phyloP scores from a whole-genome alignment of 2,888 invertebrate genomes.

The Lissocephala sabroskyi region DNA sequence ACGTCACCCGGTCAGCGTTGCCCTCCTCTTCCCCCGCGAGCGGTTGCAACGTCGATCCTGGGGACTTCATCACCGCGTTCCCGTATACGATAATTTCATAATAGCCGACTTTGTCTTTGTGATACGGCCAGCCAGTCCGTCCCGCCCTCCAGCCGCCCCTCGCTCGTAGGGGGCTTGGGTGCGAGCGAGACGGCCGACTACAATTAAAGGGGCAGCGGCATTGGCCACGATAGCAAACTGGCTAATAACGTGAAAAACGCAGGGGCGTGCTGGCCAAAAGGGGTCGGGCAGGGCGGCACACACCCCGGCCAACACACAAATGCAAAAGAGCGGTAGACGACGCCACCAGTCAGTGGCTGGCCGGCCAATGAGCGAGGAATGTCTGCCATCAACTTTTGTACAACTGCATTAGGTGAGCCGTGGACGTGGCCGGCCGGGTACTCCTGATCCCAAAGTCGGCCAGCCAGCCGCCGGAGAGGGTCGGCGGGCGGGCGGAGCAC shows the following conservation, averaged over 20 bases:
- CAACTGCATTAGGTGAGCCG: constrained; percentile 63
- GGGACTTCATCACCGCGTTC: no score
- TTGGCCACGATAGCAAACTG: constrained; percentile 5
- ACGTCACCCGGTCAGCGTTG: constrained; percentile 37
- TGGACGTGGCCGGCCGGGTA: not conserved
- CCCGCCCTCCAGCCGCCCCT: no score
- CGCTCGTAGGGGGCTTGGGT: no score
- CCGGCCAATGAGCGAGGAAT: constrained; percentile 6
- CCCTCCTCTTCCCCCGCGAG: not conserved
- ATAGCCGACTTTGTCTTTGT: constrained; percentile 48
- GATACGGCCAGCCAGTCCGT: no score
- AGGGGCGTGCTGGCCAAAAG: not conserved
- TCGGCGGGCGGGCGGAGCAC: constrained; percentile 1
- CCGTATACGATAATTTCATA: constrained; percentile 58
- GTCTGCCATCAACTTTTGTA: constrained; percentile 50
- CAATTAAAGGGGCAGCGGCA: not conserved
- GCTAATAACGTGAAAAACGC: constrained; percentile 11
- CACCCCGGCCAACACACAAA: constrained; percentile 28
- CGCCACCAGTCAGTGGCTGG: constrained; percentile 27
- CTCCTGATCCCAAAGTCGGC: not conserved
- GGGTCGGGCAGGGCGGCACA: not conserved
- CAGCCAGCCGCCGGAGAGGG: no score
- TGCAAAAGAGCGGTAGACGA: constrained; percentile 43
- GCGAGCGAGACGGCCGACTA: constrained; percentile 34
- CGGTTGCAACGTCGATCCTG: constrained; percentile 1